Base-by-base conservation (phyloP, 2,113 vertebrate genomes). In the Cyanoliseus patagonus region DNA sequence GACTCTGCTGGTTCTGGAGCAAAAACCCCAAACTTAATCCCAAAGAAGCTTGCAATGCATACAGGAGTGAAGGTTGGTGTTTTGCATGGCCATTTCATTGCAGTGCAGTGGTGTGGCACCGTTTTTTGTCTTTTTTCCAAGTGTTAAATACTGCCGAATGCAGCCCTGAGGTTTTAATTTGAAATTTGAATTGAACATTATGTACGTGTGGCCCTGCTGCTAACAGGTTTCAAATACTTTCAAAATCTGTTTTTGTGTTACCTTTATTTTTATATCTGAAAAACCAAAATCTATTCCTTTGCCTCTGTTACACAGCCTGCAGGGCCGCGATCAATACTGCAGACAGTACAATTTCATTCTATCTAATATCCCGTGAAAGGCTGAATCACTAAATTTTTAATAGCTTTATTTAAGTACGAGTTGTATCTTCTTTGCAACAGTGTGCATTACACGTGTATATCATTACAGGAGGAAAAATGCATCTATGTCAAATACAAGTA, bases 401-500 rank as follows among this genome's bases (percentile, higher is more conserved):
- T 6, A 28, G 18, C 22, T 27, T 69, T 61, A 4, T 37, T 53
- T 30, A 31, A 68, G 13, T 39, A 10, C 3, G 5, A 10, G 4
- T 6, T 70, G 2, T 35, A 2, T 37, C 13, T 57, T 15, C 3
- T 0, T 4, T 35, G 17, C 16, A 33, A 23, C 6, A 0, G 12
- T 9, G 10, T n/a, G 2, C 7, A 19, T 55, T 23, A 59, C 7
- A 10, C 7, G 2, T 6, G 8, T n/a, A 3, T 11, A 18, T 75
- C 22, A 4, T 5, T 22, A 27, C 33, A 61, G 30, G 69, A 47
- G 75, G 10, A 1, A 7, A 13, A 55, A 55, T 19, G 24, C 17
- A 35, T 37, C 2, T 1, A 2, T 0, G 2, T 74, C 67, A 12
- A 7, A 2, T 19, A 11, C 3, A 27, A 7, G 9, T 46, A 7